Conservation (phyloP, 2,888 invertebrate genomes). For the Drosophila algonquin region DNA sequence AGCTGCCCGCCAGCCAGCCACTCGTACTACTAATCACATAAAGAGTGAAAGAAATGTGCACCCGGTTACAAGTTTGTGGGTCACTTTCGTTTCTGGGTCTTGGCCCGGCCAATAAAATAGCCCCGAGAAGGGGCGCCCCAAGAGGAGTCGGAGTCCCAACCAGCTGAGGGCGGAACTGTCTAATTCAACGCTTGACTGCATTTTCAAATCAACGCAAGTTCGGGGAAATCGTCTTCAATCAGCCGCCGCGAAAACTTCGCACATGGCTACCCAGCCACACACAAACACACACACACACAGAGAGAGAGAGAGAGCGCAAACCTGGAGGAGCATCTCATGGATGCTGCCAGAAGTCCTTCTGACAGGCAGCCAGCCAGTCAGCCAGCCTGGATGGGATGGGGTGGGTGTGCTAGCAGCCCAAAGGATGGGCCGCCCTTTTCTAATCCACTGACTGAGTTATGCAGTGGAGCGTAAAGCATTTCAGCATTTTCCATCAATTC, state of each 20-base stretch:
- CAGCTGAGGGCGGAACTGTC: constrained; percentile 59
- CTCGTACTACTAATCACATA: constrained; percentile 49
- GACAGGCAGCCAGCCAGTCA: constrained; percentile 2
- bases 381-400: constrained; percentile 2
- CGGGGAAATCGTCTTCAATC: constrained; percentile 75
- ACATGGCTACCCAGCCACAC: constrained; percentile 41
- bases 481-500: constrained; percentile 79
- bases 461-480: constrained; percentile 79
- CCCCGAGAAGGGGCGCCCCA: constrained; percentile 20
- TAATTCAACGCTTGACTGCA: constrained; percentile 77
- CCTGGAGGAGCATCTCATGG: constrained; percentile 44
- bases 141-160: constrained; percentile 13
- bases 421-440: constrained; percentile 69
- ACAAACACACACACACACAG: constrained; percentile 25
- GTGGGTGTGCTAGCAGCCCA: background rate
- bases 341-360: background rate
- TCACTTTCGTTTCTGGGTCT: constrained; percentile 29
- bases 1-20: background rate
- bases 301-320: constrained; percentile 11
- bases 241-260: constrained; percentile 68
- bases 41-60: constrained; percentile 53
- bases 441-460: constrained; percentile 79
- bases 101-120: constrained; percentile 50
- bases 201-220: constrained; percentile 77
- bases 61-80: constrained; percentile 34